These are phyloP conservation scores for Dendrocincla fuliginosa DNA, from an alignment of 2,797 vertebrate genomes.

Conservation along the genomic window DNA sequence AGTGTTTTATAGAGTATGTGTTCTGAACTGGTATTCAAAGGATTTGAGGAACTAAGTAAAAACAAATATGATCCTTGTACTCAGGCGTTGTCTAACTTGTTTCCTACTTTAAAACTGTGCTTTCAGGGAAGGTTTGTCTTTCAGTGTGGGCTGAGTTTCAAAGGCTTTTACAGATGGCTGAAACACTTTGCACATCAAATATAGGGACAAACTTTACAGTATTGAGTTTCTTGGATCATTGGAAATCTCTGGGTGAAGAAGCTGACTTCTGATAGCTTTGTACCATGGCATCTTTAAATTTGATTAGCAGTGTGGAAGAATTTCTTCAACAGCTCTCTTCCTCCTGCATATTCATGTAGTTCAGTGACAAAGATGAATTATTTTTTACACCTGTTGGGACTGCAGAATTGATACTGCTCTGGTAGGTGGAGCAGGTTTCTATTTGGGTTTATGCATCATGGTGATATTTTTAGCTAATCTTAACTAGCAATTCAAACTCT, in stretches of 20 bases:
- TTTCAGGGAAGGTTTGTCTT: neutral
- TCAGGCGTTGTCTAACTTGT: neutral
- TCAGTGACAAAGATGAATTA: constrained; percentile 61
- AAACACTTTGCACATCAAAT: neutral
- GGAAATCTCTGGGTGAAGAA: neutral
- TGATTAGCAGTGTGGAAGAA: neutral
- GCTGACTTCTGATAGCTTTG: neutral
- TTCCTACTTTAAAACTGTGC: neutral
- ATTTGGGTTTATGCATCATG: constrained; percentile 64
- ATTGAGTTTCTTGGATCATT: neutral
- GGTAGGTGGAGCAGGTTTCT: constrained; percentile 28
- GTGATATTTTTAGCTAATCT: constrained; percentile 60
- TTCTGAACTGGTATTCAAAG: constrained; percentile 16
- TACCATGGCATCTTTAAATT: neutral
- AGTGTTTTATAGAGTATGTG: neutral
- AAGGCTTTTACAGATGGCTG: neutral
- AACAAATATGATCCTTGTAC: constrained; percentile 59
- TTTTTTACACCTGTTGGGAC: constrained; percentile 63
- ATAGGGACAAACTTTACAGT: neutral
- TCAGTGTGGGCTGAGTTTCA: neutral
- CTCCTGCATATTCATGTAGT: neutral
- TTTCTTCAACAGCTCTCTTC: neutral
- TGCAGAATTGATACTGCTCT: constrained; percentile 26
- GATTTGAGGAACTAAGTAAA: constrained; percentile 20
- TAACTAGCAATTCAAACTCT: neutral